Conservation (phyloP, 1,140 invertebrate species). For the Prorops nasuta region DNA sequence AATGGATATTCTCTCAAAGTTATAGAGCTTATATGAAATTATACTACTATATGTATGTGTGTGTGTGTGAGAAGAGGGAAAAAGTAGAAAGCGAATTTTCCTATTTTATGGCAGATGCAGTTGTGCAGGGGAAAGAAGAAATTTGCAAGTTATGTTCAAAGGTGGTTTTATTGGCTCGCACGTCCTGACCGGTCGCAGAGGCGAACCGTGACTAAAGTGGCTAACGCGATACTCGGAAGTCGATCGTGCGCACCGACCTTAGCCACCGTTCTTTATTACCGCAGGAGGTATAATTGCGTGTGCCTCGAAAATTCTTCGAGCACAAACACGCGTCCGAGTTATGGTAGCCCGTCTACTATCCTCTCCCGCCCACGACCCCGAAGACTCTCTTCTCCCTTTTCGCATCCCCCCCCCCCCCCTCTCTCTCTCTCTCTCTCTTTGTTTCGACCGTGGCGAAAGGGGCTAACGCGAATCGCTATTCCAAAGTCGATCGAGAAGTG, state of each 20-base stretch:
- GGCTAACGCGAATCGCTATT: conserved; percentile 29
- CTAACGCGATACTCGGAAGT: conserved; percentile 32
- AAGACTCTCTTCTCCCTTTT: neutral
- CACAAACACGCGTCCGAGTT: neutral
- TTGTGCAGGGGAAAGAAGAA: neutral
- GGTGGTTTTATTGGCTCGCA: conserved; percentile 21
- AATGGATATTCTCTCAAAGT: too few species aligned
- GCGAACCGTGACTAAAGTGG: conserved; percentile 29
- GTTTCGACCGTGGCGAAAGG: conserved; percentile 26
- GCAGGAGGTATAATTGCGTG: conserved; percentile 27
- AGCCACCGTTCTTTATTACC: conserved; percentile 32
- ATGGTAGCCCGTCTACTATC: neutral
- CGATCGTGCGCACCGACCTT: conserved; percentile 27
- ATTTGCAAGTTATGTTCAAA: conserved; percentile 50
- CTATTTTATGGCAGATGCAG: too few species aligned
- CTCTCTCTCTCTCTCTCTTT: conserved; percentile 1
- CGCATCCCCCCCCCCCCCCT: neutral
- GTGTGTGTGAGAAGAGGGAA: neutral
- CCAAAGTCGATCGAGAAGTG: conserved; percentile 18
- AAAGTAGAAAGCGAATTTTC: neutral
- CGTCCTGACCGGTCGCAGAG: conserved; percentile 17
- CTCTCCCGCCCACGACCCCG: neutral
- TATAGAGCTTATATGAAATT: conserved; percentile 35
- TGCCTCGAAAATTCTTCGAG: conserved; percentile 25
- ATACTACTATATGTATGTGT: neutral